Conservation (phyloP, 2,888 invertebrate species). For the Ecdyonurus torrentis region DNA sequence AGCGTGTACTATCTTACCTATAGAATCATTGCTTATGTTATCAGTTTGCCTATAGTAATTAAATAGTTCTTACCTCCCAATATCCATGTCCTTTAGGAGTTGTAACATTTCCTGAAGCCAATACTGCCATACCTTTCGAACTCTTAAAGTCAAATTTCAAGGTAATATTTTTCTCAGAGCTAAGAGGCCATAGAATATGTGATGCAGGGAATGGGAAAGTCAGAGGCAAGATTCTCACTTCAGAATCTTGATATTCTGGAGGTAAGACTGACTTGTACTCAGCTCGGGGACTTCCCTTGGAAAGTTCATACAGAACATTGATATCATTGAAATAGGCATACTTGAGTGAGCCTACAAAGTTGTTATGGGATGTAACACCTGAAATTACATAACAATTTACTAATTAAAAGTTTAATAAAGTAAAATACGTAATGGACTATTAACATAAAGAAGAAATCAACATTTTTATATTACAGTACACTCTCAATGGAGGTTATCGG, state of each 20-base stretch:
- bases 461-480: no score
- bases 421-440: no score
- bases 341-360: slow-evolving; percentile 76
- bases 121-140: slow-evolving; percentile 61
- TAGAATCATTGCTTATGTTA: no score
- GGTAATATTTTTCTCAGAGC: slow-evolving; percentile 52
- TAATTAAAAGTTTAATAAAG: no score
- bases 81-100: slow-evolving; percentile 57
- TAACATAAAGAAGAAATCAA: no score
- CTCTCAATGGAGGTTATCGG: no score
- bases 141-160: slow-evolving; percentile 78
- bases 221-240: slow-evolving; percentile 75
- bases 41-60: no score
- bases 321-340: slow-evolving; percentile 89
- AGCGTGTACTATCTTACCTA: no score
- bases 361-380: slow-evolving; percentile 61
- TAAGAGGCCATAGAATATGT: slow-evolving; percentile 78
- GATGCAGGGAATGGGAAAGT: slow-evolving; percentile 83
- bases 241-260: slow-evolving; percentile 67
- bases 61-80: slow-evolving; percentile 61
- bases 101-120: slow-evolving; percentile 68
- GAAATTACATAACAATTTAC: no score
- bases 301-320: slow-evolving; percentile 75
- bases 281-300: slow-evolving; percentile 70
- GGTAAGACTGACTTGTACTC: slow-evolving; percentile 56